Base-by-base conservation (phyloP, 2,888 invertebrate species). In the Drosophila glabriapex region DNA sequence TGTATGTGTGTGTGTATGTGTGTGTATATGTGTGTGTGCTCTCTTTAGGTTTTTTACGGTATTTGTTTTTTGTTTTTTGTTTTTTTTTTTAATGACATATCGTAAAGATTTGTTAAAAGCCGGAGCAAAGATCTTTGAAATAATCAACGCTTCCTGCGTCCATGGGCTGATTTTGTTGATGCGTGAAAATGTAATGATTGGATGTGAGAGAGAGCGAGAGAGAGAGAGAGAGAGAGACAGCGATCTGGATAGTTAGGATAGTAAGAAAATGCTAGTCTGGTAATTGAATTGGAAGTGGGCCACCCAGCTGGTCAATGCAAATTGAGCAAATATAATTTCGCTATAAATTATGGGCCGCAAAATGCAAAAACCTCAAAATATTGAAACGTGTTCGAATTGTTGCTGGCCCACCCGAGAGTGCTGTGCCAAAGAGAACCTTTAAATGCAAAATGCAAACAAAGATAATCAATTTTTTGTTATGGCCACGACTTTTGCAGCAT, bases 21-120 rank as follows among this genome's bases (percentile, higher is more conserved):
- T 33, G 56, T 53, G 39, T 59, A 9, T 50, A 29, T 73, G 59
- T 31, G 63, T 22, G 67, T 67, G 41, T 66, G 62, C 64, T 50
- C 69, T 68, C 33, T 68, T 68, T 68, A 29, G 49, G 29, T 73
- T 65, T 56, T 66, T 61, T 74, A 58, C 58, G 63, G 54, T 61
- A 46, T 55, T 61, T 58, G 52, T 70, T 59, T 49, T 59, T 68
- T 49, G 50, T 54, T 29, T 29, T 81, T 88, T 54, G 31, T 29
- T 81, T 88, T 88, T 54, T 37, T 29, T 81, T 88, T 88, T 88
- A 89, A 88, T 88, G 91, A 90, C 88, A 89, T 83, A 87, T 89
- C 88, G 91, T 88, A 89, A 88, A 88, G 85, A 88, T 87, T 88
- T 87, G 89, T 88, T 88, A 90, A 90, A 90, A 81, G 83, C 81